Percentiles rank a stretch among this genome's conserved stretches.
Conservation (phyloP, 1,140 invertebrate species). For the Drepana arcuata region DNA sequence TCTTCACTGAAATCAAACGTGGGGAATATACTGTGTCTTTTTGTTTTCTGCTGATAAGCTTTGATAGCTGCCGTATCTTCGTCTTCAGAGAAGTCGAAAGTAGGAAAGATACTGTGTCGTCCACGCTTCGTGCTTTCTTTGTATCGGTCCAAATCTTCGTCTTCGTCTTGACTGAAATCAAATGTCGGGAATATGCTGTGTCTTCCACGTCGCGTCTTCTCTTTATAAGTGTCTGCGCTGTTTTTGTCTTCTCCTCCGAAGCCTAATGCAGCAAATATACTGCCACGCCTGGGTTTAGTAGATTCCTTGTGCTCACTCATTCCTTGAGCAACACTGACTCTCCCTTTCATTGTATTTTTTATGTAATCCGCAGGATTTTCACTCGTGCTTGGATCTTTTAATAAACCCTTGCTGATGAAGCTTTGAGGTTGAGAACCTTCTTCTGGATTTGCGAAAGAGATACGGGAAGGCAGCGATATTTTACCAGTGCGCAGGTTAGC, state of each 20-base stretch:
- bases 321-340: constrained; percentile 29
- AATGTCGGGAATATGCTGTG: constrained; percentile 31
- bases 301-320: constrained; percentile 24
- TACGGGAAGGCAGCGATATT: constrained; percentile 40
- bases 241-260: constrained; percentile 33
- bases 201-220: constrained; percentile 30
- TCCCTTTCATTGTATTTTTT: constrained; percentile 49
- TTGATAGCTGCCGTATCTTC: constrained; percentile 39
- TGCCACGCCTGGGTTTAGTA: constrained; percentile 36
- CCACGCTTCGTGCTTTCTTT: constrained; percentile 49
- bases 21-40: constrained; percentile 59
- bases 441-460: constrained; percentile 11
- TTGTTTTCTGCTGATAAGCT: constrained; percentile 46
- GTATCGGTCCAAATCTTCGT: constrained; percentile 26
- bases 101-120: constrained; percentile 53
- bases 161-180: constrained; percentile 20
- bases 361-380: constrained; percentile 49
- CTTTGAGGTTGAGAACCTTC: constrained; percentile 30
- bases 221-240: constrained; percentile 28
- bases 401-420: constrained; percentile 40
- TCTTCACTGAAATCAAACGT: constrained; percentile 56
- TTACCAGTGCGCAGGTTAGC: constrained; percentile 62
- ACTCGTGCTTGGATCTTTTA: constrained; percentile 39
- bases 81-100: constrained; percentile 56
- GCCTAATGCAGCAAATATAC: constrained; percentile 40